Evolutionary conservation across 2,888 invertebrate genomes (phyloP).

Genomic region (Caenorhabditis drosophilae): DNA sequence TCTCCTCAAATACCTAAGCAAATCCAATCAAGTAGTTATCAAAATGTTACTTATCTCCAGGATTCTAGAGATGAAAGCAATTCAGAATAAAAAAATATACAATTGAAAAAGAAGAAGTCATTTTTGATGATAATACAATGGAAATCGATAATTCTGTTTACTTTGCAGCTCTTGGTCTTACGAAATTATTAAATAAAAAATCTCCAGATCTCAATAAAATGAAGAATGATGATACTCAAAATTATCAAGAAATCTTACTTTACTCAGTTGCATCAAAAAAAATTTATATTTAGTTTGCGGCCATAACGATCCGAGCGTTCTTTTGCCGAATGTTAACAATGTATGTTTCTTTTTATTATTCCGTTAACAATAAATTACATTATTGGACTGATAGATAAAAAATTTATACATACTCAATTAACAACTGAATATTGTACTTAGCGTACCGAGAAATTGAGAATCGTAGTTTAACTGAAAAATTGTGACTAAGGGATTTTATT

Average conservation of each 20-base stretch:
- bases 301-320: too few relatives aligned
- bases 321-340: too few relatives aligned
- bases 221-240: neutral
- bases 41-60: neutral
- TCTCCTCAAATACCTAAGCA: too few relatives aligned
- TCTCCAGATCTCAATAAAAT: neutral
- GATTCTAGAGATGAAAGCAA: neutral
- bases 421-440: too few relatives aligned
- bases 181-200: neutral
- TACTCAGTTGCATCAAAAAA: neutral
- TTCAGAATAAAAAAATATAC: neutral
- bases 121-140: neutral
- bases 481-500: too few relatives aligned
- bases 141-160: neutral
- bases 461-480: too few relatives aligned
- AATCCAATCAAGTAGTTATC: neutral
- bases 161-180: neutral
- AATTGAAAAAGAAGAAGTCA: neutral
- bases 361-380: too few relatives aligned
- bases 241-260: neutral
- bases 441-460: too few relatives aligned
- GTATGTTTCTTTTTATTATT: too few relatives aligned
- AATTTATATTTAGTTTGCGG: too few relatives aligned
- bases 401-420: too few relatives aligned
- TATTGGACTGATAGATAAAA: too few relatives aligned